Evolutionary conservation across 1,140 invertebrate genomes (phyloP).

Genomic region (Dreissena rostriformis): DNA sequence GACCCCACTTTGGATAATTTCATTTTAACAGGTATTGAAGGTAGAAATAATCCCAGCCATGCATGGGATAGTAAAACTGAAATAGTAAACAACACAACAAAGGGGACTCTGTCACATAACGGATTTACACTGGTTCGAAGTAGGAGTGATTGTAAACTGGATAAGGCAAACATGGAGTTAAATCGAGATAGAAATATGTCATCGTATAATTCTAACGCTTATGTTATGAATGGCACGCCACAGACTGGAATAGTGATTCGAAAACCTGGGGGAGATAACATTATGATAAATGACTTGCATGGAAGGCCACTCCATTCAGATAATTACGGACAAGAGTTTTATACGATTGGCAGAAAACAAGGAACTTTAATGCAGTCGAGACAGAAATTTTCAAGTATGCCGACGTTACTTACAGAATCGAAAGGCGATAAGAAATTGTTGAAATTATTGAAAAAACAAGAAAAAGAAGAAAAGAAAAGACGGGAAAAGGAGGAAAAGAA

Average conservation of each 20-base stretch:
- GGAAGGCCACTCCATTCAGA: conserved; percentile 13
- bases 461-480: conserved; percentile 70
- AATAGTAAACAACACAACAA: conserved; percentile 13
- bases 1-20: conserved; percentile 26
- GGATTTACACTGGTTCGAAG: conserved; percentile 26
- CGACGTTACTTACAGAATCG: conserved; percentile 63
- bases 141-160: conserved; percentile 49
- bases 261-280: conserved; percentile 19
- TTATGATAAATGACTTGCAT: conserved; percentile 25
- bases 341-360: conserved; percentile 42
- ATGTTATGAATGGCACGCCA: conserved; percentile 34
- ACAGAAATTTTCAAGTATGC: conserved; percentile 71
- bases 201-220: not conserved
- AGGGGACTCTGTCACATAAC: conserved; percentile 16
- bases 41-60: conserved; percentile 5
- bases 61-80: conserved; percentile 37
- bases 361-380: conserved; percentile 59
- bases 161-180: conserved; percentile 50
- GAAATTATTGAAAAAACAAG: conserved; percentile 66
- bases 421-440: conserved; percentile 70
- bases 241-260: conserved; percentile 34
- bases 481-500: conserved; percentile 72
- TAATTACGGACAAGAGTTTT: conserved; percentile 60
- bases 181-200: conserved; percentile 3
- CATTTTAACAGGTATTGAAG: conserved; percentile 33